Conservation (phyloP, 2,888 invertebrate genomes). For the Harpalus rubripes region DNA sequence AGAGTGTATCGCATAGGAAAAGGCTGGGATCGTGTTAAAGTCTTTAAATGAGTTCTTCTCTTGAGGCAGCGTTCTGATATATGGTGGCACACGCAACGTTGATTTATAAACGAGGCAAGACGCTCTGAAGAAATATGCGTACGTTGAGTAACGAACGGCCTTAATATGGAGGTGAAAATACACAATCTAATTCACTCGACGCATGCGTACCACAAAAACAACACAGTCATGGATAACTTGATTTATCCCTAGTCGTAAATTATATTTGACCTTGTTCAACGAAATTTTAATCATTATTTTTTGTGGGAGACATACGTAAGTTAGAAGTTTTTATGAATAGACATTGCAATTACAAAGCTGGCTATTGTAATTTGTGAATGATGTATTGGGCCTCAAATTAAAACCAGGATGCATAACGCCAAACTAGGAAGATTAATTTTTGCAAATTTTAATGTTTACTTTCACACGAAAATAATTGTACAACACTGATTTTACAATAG, state of each 20-base stretch:
- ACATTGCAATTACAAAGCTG: constrained; percentile 1
- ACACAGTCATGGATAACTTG: constrained; percentile 46
- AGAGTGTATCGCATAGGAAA: constrained; percentile 11
- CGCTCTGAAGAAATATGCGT: constrained; percentile 64
- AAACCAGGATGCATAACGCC: not conserved
- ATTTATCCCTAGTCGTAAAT: constrained; percentile 58
- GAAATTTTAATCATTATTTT: constrained; percentile 62
- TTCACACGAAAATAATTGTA: too few relatives aligned
- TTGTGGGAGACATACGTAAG: constrained; percentile 33
- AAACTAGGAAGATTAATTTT: not conserved
- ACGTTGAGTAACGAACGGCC: constrained; percentile 67
- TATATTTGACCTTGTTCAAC: constrained; percentile 62
- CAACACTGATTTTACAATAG: too few relatives aligned
- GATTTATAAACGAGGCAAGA: constrained; percentile 64
- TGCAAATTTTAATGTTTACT: not conserved
- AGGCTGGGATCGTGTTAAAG: constrained; percentile 54
- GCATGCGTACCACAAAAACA: constrained; percentile 49
- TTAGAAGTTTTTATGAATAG: constrained; percentile 22
- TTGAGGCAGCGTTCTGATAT: constrained; percentile 62
- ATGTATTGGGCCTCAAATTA: constrained; percentile 35
- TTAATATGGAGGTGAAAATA: constrained; percentile 67
- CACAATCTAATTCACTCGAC: constrained; percentile 67
- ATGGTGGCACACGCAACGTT: constrained; percentile 65
- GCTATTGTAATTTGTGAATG: constrained; percentile 26
- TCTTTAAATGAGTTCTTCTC: constrained; percentile 64